Evolutionary conservation across 2,797 vertebrate species (phyloP).

Genomic region (Stomatorhinus walkeri): DNA sequence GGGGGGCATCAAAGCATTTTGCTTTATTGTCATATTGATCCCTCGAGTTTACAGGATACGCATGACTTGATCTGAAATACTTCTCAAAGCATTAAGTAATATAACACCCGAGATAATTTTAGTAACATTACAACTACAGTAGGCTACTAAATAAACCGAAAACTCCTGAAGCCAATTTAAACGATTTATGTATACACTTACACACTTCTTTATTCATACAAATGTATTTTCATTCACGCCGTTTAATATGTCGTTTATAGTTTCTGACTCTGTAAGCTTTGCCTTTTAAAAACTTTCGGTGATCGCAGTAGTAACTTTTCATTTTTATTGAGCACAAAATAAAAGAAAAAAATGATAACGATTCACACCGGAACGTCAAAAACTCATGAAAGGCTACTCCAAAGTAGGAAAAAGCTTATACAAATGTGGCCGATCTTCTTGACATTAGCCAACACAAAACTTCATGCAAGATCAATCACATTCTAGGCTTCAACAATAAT

Average conservation of each 20-base stretch:
- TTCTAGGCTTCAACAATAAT: neutral
- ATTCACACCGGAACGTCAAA: neutral
- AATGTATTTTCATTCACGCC: neutral
- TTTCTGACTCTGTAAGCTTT: neutral
- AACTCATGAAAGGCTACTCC: neutral
- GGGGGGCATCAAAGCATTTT: neutral
- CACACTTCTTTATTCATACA: neutral
- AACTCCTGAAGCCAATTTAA: neutral
- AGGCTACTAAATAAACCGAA: neutral
- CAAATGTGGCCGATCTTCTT: neutral
- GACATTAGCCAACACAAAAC: constrained; percentile 2
- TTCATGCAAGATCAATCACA: constrained; percentile 6
- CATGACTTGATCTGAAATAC: neutral
- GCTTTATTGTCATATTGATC: constrained; percentile 18
- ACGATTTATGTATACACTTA: neutral
- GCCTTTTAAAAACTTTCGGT: neutral
- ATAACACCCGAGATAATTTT: neutral
- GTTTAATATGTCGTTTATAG: neutral
- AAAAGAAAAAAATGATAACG: neutral
- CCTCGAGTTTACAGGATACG: neutral
- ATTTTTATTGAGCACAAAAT: neutral
- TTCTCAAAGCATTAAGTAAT: neutral
- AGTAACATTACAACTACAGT: constrained; percentile 1
- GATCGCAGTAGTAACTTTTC: neutral
- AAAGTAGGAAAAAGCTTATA: neutral